phyloP scores from a whole-genome alignment of 2,888 invertebrate species.

The Cantharis rufa region DNA sequence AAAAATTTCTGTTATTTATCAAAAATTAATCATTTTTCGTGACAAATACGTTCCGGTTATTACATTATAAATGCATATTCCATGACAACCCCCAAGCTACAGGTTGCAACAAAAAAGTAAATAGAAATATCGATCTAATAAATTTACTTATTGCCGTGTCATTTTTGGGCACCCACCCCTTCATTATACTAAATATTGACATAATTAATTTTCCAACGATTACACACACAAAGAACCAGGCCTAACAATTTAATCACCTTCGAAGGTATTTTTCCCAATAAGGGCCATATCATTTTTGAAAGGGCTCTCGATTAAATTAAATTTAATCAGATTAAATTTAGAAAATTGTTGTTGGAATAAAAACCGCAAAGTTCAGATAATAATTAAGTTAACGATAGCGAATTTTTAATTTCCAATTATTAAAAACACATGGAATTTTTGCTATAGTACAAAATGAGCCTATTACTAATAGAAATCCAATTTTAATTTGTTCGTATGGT shows the following conservation, averaged over 20 bases:
- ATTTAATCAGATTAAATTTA: too few relatives aligned
- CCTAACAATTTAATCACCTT: background rate
- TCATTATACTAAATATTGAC: background rate
- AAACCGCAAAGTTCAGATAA: background rate
- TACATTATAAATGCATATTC: background rate
- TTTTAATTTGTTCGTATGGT: background rate
- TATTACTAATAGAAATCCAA: background rate
- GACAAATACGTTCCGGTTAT: background rate
- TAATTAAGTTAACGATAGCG: background rate
- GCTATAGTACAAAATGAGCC: background rate
- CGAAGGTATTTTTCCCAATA: background rate
- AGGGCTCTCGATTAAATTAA: too few relatives aligned
- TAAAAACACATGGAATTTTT: too few relatives aligned
- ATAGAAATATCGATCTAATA: background rate
- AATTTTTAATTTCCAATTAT: background rate
- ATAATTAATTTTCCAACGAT: background rate
- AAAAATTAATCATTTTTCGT: background rate
- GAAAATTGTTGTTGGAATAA: background rate
- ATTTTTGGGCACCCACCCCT: background rate
- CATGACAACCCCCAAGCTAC: constrained; percentile 2
- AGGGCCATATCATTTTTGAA: background rate
- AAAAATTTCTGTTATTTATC: background rate
- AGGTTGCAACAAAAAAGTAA: background rate
- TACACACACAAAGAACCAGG: background rate
- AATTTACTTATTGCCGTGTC: background rate